A percentile compares a stretch with the other conserved stretches of the same genome.
Conservation (phyloP, 2,113 vertebrate genomes). For the Pandion haliaetus region DNA sequence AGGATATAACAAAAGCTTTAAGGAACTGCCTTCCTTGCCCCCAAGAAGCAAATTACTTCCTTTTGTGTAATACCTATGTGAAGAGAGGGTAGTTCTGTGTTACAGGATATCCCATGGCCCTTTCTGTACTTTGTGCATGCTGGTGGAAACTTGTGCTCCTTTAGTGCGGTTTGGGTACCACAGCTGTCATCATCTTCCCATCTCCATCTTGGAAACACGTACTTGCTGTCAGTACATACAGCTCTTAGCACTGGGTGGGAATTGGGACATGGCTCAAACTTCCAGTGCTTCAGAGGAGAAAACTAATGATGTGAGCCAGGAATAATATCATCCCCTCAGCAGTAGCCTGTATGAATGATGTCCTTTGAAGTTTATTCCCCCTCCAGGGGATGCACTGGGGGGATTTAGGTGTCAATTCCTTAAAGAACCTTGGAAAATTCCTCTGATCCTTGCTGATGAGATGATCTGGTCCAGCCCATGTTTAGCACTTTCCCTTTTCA, state of each 20-base stretch:
- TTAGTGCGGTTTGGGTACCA: neutral
- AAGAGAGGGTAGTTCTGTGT: neutral
- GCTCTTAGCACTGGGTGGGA: neutral
- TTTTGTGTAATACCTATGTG: neutral
- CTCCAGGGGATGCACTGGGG: too few relatives aligned
- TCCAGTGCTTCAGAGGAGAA: neutral
- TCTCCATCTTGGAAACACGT: fast-evolving
- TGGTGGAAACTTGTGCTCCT: neutral
- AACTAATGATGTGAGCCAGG: neutral
- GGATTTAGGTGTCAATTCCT: neutral
- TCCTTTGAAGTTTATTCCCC: neutral
- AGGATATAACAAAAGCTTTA: neutral
- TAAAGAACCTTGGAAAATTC: neutral
- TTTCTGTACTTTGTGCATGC: neutral
- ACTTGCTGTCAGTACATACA: fast-evolving
- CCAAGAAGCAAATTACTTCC: neutral
- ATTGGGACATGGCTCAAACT: neutral
- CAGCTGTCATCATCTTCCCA: neutral
- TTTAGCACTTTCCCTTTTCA: neutral
- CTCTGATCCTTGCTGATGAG: neutral
- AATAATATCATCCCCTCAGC: neutral
- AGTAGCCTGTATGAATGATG: neutral
- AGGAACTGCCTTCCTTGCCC: neutral
- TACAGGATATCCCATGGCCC: neutral
- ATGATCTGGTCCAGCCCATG: neutral